These are phyloP conservation scores for Tiaroga cobitis DNA, from an alignment of 2,797 vertebrate species.

Conservation along the genomic window DNA sequence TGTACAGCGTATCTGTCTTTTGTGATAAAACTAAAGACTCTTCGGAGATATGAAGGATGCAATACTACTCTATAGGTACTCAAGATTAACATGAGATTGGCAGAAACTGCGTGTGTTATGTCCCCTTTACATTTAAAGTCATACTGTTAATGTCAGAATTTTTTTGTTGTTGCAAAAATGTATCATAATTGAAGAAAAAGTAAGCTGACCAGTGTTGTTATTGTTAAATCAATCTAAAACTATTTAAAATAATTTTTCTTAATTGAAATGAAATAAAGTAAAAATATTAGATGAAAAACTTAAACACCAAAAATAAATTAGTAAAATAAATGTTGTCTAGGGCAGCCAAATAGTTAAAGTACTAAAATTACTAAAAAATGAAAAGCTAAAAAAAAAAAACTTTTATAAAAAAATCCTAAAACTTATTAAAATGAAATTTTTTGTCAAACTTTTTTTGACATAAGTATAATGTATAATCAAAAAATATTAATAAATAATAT, in stretches of 20 bases:
- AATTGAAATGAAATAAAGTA: neutral
- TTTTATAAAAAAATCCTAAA: neutral
- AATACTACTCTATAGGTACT: no score
- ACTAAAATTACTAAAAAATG: neutral
- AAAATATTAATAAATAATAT: neutral
- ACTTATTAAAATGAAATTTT: neutral
- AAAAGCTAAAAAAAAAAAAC: neutral
- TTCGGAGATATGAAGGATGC: no score
- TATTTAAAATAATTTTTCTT: neutral
- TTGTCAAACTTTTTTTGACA: no score
- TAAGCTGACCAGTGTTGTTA: neutral
- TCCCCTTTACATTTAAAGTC: neutral
- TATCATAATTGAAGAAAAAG: neutral
- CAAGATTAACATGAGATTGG: no score
- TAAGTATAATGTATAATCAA: neutral
- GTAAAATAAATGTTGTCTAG: no score
- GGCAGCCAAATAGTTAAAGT: neutral
- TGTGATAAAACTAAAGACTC: no score
- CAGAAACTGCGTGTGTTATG: no score
- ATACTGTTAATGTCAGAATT: neutral
- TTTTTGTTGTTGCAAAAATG: neutral
- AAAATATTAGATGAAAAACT: neutral
- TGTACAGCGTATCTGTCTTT: no score
- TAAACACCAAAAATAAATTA: neutral
- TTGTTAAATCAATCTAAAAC: neutral